These are phyloP conservation scores for Novumbra hubbsi DNA, from an alignment of 2,797 vertebrate species.

Conservation along the genomic window DNA sequence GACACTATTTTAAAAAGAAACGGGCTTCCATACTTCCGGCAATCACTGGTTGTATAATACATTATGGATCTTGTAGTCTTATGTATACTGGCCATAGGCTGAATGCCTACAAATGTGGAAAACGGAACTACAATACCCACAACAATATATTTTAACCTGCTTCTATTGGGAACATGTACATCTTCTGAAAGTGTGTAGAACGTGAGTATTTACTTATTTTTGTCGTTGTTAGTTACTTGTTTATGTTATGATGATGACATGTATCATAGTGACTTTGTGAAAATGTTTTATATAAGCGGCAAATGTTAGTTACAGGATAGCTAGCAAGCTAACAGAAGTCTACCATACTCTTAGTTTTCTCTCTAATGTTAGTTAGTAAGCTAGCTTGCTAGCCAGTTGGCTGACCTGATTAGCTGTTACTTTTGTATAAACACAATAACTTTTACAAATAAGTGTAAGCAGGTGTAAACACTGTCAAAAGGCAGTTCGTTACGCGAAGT, in stretches of 20 bases:
- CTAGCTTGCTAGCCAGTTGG: neutral
- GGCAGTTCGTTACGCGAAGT: neutral
- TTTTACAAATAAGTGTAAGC: neutral
- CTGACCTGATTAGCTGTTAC: neutral
- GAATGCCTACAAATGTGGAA: neutral
- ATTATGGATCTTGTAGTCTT: neutral
- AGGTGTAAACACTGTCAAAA: neutral
- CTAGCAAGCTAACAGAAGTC: neutral
- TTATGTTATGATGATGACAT: neutral
- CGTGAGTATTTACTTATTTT: neutral
- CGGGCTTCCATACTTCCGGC: too few relatives aligned
- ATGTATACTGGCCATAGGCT: neutral
- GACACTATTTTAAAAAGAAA: too few relatives aligned
- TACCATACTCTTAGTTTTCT: neutral
- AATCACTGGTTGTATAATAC: neutral
- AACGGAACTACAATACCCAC: conserved; percentile 27
- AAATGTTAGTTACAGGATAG: neutral
- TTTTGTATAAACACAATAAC: neutral
- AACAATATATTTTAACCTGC: neutral
- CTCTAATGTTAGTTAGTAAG: neutral
- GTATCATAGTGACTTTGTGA: neutral
- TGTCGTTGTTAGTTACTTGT: neutral
- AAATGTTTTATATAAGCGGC: neutral
- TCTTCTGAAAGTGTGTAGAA: conserved; percentile 1
- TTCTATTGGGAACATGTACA: neutral